A percentile compares a stretch with the other conserved stretches of the same genome.
Evolutionary conservation across 1,140 invertebrate genomes (phyloP).

Genomic region (Achatina immaculata): DNA sequence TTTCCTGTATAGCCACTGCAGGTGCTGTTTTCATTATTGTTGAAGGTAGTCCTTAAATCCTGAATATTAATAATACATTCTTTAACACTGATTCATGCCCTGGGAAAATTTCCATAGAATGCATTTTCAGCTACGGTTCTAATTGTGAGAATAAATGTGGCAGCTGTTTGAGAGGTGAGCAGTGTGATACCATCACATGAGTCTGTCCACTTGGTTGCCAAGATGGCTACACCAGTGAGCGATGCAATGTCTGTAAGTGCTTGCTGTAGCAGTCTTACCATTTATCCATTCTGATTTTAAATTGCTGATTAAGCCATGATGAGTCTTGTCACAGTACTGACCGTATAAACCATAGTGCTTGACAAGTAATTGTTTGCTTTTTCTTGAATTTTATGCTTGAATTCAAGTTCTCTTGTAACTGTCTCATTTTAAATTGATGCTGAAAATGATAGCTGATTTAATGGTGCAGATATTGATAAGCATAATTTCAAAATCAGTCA

Average conservation of each 20-base stretch:
- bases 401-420: no score
- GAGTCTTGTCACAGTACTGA: no score
- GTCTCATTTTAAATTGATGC: no score
- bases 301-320: no score
- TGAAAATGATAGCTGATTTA: no score
- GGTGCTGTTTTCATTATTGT: not conserved
- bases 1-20: not conserved
- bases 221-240: conserved; percentile 34
- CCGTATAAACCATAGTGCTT: not conserved
- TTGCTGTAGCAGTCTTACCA: no score
- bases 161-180: conserved; percentile 28
- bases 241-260: conserved; percentile 42
- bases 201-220: conserved; percentile 40
- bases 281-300: no score
- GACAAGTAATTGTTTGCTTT: no score
- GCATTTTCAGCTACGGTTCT: conserved; percentile 26
- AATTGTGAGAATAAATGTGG: conserved; percentile 45
- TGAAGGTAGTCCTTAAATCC: not conserved
- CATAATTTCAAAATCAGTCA: no score
- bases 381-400: no score
- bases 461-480: no score
- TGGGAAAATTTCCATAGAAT: not conserved
- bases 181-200: conserved; percentile 42
- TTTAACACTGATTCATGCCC: not conserved
- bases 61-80: not conserved